Evolutionary conservation across 2,888 invertebrate genomes (phyloP), one percentile per base, ranked within the genome.

Genomic region (Trichopria drosophilae): DNA sequence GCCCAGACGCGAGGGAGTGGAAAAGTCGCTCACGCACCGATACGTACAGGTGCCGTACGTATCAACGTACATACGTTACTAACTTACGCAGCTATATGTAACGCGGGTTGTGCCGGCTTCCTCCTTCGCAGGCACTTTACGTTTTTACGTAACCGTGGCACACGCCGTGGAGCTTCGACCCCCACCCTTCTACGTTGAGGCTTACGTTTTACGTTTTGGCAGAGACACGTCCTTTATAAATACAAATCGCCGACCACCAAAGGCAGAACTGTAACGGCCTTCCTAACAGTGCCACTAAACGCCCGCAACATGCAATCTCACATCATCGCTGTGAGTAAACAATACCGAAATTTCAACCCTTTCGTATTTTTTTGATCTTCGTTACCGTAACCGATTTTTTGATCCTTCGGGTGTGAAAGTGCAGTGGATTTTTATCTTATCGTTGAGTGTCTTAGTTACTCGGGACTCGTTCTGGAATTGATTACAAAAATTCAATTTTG

Each of bases 181-280:
- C 65, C 67, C 67, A 63, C 68, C 62, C 63, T 53, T 29, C 12
- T 31, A 45, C 40, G 42, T n/a, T n/a, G n/a, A n/a, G n/a, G 34
- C 47, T 43, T 45, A 39, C 53, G 55, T 63, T 65, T 64, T 67
- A 66, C 66, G 63, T 71, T 71, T 73, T 70, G 70, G 63, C 58
- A 64, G 63, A 59, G 53, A 60, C 55, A 57, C 61, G 65, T 68
- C 68, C 73, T 73, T 74, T 74, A 74, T 74, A 74, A 74, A 67
- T 69, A 66, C 68, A 70, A 64, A 61, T 65, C 61, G 60, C n/a
- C 64, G 58, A 59, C 60, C 57, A 56, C 46, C 57, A 61, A 63
- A 68, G 63, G 57, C 73, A 73, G 70, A 72, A 70, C 62, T 68
- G 68, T 66, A 63, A 67, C 67, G 59, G 58, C 68, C 46, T 60